Evolutionary conservation across 2,888 invertebrate genomes (phyloP).

Genomic region (Lamproptera curius): DNA sequence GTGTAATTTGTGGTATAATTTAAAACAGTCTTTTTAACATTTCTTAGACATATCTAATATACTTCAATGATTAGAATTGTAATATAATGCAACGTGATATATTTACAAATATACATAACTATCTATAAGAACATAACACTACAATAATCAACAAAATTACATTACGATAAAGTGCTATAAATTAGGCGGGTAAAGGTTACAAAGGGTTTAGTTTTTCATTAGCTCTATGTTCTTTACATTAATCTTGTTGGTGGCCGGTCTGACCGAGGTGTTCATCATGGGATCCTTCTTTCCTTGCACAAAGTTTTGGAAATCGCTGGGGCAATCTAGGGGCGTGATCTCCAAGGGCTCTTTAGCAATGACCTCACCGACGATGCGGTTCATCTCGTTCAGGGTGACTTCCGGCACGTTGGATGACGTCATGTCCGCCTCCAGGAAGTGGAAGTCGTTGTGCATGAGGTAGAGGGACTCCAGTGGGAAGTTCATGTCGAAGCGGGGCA

Average conservation of each 20-base stretch:
- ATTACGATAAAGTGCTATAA: background rate
- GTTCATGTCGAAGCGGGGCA: constrained; percentile 65
- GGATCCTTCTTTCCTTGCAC: constrained; percentile 68
- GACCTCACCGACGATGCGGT: constrained; percentile 56
- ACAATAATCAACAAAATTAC: background rate
- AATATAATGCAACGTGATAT: background rate
- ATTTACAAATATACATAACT: background rate
- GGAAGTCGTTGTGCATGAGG: constrained; percentile 67
- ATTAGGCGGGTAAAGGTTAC: constrained; percentile 1
- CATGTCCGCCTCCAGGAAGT: constrained; percentile 64
- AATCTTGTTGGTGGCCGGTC: constrained; percentile 63
- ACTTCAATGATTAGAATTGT: background rate
- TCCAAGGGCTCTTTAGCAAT: constrained; percentile 53
- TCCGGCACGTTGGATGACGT: constrained; percentile 44
- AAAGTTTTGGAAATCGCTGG: constrained; percentile 51
- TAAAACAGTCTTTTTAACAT: constrained; percentile 37
- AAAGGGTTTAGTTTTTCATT: constrained; percentile 58
- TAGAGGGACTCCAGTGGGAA: constrained; percentile 64
- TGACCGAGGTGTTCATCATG: constrained; percentile 67
- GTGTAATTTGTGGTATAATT: constrained; percentile 3
- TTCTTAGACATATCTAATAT: constrained; percentile 13
- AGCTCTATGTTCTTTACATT: constrained; percentile 72
- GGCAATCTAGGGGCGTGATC: constrained; percentile 34
- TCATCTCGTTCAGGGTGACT: constrained; percentile 47
- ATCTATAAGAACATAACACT: background rate